Conservation (phyloP, 2,888 invertebrate genomes). For the Eretmocerus hayati region DNA sequence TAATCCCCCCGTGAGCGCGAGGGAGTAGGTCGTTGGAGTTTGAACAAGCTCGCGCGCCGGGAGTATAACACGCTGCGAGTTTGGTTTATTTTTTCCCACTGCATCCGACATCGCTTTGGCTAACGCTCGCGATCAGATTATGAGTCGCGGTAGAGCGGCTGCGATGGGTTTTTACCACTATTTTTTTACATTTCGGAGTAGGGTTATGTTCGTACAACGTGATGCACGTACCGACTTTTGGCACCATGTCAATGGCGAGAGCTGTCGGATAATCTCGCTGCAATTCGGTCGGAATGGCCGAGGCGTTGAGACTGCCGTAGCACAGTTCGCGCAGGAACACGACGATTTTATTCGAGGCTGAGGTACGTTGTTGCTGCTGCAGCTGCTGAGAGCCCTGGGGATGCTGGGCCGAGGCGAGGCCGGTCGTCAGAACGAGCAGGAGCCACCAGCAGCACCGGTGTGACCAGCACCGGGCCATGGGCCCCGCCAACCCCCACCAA, state of each 20-base stretch:
- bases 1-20: too few species aligned
- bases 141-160: constrained; percentile 1
- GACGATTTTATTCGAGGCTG: constrained; percentile 26
- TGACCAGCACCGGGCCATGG: constrained; percentile 47
- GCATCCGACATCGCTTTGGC: too few species aligned
- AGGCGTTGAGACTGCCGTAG: constrained; percentile 25
- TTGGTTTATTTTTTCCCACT: too few species aligned
- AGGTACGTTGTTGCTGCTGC: not conserved
- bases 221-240: constrained; percentile 9
- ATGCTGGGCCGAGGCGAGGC: not conserved
- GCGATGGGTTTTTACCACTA: not conserved
- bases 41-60: too few species aligned
- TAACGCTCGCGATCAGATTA: too few species aligned
- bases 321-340: constrained; percentile 39
- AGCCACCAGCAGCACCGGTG: constrained; percentile 42
- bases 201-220: not conserved
- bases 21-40: too few species aligned
- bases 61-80: too few species aligned
- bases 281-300: constrained; percentile 1
- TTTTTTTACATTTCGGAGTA: too few species aligned
- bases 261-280: not conserved
- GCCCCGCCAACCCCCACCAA: constrained; percentile 29
- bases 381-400: not conserved
- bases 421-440: constrained; percentile 29
- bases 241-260: constrained; percentile 10